phyloP scores from a whole-genome alignment of 2,797 vertebrate species.

The Pipistrellus nathusii region DNA sequence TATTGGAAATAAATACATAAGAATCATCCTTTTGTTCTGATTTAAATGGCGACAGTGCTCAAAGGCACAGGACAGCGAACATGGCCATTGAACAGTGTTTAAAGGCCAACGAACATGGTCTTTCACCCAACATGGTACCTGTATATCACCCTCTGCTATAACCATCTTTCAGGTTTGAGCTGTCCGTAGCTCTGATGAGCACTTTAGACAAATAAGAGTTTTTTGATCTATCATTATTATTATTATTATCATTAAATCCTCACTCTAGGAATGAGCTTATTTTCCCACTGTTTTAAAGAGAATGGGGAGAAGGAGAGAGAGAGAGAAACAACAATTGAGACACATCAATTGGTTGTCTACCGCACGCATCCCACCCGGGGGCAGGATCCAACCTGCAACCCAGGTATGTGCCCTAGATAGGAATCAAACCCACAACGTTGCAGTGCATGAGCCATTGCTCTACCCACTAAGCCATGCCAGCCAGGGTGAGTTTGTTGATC shows the following conservation, averaged over 20 bases:
- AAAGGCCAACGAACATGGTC: constrained; percentile 97
- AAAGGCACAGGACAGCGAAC: constrained; percentile 93
- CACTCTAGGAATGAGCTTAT: too few species aligned
- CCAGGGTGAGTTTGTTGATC: constrained; percentile 94
- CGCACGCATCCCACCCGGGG: too few species aligned
- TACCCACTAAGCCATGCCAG: too few species aligned
- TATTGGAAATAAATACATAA: constrained; percentile 96
- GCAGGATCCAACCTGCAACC: too few species aligned
- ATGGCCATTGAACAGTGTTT: constrained; percentile 84
- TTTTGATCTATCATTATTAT: constrained; percentile 90
- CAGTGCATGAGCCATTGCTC: too few species aligned
- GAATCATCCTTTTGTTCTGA: constrained; percentile 98
- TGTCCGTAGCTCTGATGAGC: constrained; percentile 97
- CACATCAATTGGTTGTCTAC: too few species aligned
- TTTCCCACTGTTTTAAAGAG: too few species aligned
- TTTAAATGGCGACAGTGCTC: constrained; percentile 94
- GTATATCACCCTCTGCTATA: constrained; percentile 97
- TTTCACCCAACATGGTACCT: constrained; percentile 97
- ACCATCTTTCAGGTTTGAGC: constrained; percentile 96
- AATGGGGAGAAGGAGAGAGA: too few species aligned
- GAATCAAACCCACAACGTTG: too few species aligned
- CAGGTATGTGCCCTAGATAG: too few species aligned
- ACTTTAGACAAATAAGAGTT: constrained; percentile 97
- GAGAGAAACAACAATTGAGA: too few species aligned
- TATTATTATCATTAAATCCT: too few species aligned